Conservation (phyloP, 2,113 vertebrate genomes). For the Grallaria varia region DNA sequence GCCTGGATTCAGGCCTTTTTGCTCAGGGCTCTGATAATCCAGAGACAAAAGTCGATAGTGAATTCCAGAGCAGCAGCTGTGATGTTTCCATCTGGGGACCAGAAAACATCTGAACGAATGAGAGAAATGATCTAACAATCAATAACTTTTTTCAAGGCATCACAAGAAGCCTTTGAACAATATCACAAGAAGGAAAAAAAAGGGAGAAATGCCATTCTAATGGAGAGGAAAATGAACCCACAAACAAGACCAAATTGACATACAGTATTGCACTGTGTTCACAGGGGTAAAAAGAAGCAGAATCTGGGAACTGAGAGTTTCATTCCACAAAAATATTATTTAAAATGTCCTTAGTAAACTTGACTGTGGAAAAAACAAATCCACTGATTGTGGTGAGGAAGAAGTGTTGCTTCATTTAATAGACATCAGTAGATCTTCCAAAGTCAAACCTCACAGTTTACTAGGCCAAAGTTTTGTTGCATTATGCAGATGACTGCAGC, state of each 20-base stretch:
- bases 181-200: conserved; percentile 45
- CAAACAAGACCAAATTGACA: conserved; percentile 61
- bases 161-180: conserved; percentile 71
- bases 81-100: conserved; percentile 71
- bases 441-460: background rate
- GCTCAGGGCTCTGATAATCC: conserved; percentile 54
- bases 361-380: background rate
- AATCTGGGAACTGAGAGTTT: conserved; percentile 1
- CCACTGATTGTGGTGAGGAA: background rate
- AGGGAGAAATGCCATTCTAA: conserved; percentile 57
- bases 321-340: background rate
- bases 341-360: background rate
- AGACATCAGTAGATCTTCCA: background rate
- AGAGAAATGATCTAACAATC: conserved; percentile 72
- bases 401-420: background rate
- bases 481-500: background rate
- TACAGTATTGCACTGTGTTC: conserved; percentile 6
- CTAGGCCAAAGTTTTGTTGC: background rate
- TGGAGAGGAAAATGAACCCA: conserved; percentile 61
- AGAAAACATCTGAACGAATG: conserved; percentile 71
- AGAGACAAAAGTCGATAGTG: conserved; percentile 62
- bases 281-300: conserved; percentile 16
- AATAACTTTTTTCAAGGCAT: conserved; percentile 71
- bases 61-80: conserved; percentile 67
- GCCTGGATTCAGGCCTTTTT: conserved; percentile 35